Evolutionary conservation across 2,797 vertebrate genomes (phyloP).

Genomic region (Enteromius radiatus): DNA sequence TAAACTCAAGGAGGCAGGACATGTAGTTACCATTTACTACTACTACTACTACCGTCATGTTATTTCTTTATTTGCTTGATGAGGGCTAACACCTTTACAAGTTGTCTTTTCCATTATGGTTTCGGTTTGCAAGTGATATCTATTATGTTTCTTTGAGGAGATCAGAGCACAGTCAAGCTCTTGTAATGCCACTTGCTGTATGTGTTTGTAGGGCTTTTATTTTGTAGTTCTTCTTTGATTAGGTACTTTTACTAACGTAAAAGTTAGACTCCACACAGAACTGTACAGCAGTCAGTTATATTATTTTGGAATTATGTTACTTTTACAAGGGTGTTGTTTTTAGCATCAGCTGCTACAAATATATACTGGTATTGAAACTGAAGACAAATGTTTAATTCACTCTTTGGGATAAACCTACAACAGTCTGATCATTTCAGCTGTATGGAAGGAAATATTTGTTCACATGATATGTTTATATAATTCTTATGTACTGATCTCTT

Average conservation of each 20-base stretch:
- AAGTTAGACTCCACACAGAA: conserved; percentile 13
- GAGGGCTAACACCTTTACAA: conserved; percentile 34
- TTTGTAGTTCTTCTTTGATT: conserved; percentile 8
- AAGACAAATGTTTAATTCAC: conserved; percentile 40
- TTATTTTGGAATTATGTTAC: conserved; percentile 48
- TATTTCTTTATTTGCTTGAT: conserved; percentile 36
- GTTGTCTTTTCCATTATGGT: conserved; percentile 4
- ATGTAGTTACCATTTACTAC: conserved; percentile 8
- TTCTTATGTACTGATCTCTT: background rate
- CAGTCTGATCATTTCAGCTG: conserved; percentile 4
- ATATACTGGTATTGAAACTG: conserved; percentile 40
- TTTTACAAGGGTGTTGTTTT: conserved; percentile 35
- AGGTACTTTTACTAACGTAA: conserved; percentile 32
- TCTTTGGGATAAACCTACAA: conserved; percentile 14
- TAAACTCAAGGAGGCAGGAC: conserved; percentile 24
- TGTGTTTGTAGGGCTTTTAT: conserved; percentile 28
- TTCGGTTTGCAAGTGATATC: conserved; percentile 37
- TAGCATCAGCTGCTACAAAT: conserved; percentile 51
- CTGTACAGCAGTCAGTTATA: conserved; percentile 12
- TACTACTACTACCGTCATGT: background rate
- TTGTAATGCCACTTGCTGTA: conserved; percentile 6
- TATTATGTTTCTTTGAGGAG: conserved; percentile 11
- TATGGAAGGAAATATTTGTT: conserved; percentile 24
- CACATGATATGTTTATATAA: background rate
- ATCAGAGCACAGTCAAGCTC: background rate